Evolutionary conservation across 2,113 vertebrate species (phyloP), one percentile per base, ranked within the genome.

Genomic region (Oncorhynchus gorbuscha): DNA sequence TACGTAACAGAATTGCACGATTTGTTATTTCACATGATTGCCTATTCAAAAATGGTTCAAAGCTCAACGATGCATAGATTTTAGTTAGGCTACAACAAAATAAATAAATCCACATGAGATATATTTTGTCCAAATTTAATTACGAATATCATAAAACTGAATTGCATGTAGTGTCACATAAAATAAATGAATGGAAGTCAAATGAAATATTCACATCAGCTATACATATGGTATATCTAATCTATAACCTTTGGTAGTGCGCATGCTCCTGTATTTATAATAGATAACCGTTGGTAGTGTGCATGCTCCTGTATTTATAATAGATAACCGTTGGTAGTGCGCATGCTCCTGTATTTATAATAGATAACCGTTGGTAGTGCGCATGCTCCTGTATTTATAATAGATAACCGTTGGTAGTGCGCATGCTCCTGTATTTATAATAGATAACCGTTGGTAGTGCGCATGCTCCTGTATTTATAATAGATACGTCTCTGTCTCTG

Each of bases 241-340:
- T 39, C 1, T 1, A 8, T 8, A 39, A 39, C 7, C 7, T 8
- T 39, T 39, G 35, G 35, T 39, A 39, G 7, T 8, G 35, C 6
- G 35, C 35, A 35, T 8, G 35, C 35, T 35, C 35, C 6, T 7
- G 35, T 39, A 39, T 39, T 39, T 68, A 18, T 68, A 81, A 61
- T 61, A n/a, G 58, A 61, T 79, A 81, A 85, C 86, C 85, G 88
- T 85, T 82, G 75, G 76, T 35, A 85, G 86, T 86, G 87, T 4
- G 83, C 73, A 75, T 77, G 89, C 6, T 35, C 35, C 5, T 7
- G 35, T 35, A 35, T 35, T 35, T 68, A 16, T 68, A 81, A 61
- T 61, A n/a, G 58, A 61, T 79, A 81, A 85, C 86, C 85, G 88
- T 85, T 82, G 75, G 76, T 35, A 85, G 86, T 86, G 87, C 30